phyloP scores from a whole-genome alignment of 2,797 vertebrate species.

The Otolemur crassicaudatus region DNA sequence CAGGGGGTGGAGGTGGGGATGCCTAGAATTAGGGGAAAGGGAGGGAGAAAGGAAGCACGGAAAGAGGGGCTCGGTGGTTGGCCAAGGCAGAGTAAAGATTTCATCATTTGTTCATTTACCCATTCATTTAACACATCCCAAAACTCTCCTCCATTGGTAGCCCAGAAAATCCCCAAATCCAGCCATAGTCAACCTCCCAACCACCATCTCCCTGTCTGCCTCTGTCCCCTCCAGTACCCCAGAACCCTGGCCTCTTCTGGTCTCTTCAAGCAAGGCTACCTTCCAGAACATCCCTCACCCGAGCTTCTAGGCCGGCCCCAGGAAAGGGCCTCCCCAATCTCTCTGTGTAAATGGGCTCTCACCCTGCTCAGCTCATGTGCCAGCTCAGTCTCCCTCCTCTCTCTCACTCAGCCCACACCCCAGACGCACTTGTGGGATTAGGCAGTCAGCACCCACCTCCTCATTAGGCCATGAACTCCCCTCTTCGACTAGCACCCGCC shows the following conservation, averaged over 20 bases:
- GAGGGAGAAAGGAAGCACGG: background rate
- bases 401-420: background rate
- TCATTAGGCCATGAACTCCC: background rate
- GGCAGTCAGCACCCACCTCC: background rate
- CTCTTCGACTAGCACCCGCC: background rate
- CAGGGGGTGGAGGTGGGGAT: background rate
- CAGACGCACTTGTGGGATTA: background rate
- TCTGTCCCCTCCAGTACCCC: background rate
- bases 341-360: background rate
- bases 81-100: background rate
- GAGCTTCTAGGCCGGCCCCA: background rate
- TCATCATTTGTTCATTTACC: background rate
- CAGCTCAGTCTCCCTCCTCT: background rate
- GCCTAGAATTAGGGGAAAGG: background rate
- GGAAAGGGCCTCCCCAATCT: background rate
- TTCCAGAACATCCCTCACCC: background rate
- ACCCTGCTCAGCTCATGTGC: background rate
- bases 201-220: background rate
- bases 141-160: background rate
- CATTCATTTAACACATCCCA: background rate
- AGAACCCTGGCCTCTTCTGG: background rate
- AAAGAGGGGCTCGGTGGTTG: background rate
- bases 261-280: background rate
- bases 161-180: background rate
- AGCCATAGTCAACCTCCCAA: background rate